phyloP scores from a whole-genome alignment of 2,113 vertebrate species.

The Junco hyemalis region DNA sequence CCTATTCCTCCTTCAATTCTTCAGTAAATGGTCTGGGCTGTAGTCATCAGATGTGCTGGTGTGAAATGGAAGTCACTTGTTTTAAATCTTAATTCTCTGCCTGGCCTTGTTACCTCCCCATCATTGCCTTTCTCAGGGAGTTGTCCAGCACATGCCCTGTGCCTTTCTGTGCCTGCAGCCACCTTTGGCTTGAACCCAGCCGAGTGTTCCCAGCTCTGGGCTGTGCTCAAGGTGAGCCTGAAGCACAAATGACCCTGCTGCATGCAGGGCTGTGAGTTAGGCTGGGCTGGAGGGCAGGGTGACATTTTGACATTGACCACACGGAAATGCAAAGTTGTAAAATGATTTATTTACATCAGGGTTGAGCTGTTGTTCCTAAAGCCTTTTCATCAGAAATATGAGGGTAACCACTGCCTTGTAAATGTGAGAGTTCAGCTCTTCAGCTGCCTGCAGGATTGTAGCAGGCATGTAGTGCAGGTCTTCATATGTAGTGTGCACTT shows the following conservation, averaged over 20 bases:
- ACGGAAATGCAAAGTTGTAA: not conserved
- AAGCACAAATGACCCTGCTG: not conserved
- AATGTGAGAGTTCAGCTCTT: not conserved
- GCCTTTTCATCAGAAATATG: not conserved
- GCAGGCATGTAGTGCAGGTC: rapidly evolving
- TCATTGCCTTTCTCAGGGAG: not conserved
- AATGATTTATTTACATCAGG: not conserved
- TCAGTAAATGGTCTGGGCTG: not conserved
- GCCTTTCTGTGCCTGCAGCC: not conserved
- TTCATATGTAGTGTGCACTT: rapidly evolving
- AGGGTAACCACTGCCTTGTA: not conserved
- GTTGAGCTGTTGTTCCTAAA: not conserved
- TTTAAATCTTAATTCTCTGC: not conserved
- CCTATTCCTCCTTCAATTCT: not conserved
- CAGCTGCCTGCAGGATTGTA: not conserved
- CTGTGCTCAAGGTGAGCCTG: not conserved
- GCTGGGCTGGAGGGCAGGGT: rapidly evolving
- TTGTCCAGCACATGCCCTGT: not conserved
- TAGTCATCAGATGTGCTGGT: not conserved
- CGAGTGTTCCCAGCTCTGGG: not conserved
- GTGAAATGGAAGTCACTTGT: not conserved
- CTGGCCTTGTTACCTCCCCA: not conserved
- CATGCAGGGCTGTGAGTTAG: not conserved
- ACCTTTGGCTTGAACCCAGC: not conserved
- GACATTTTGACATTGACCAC: not conserved